Evolutionary conservation across 2,113 vertebrate species (phyloP).

Genomic region (Halcyon malimbica): DNA sequence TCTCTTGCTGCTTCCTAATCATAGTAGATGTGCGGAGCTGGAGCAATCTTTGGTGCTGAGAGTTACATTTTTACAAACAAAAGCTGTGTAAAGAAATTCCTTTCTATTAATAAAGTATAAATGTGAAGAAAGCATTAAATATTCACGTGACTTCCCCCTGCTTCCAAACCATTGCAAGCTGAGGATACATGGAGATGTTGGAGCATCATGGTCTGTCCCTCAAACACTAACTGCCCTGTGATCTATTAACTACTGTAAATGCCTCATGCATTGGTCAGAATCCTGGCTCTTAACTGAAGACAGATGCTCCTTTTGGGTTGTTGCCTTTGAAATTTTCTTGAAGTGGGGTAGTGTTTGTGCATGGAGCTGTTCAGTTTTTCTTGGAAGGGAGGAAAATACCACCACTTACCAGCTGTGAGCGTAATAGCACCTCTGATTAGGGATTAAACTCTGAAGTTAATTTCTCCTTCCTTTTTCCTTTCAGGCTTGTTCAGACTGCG

Average conservation of each 20-base stretch:
- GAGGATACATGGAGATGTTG: not conserved
- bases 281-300: not conserved
- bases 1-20: not conserved
- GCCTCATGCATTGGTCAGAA: too few species aligned
- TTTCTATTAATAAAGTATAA: not conserved
- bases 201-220: not conserved
- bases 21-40: not conserved
- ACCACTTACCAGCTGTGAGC: not conserved
- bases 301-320: not conserved
- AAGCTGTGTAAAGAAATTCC: not conserved
- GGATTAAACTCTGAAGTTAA: not conserved
- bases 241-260: not conserved
- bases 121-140: not conserved
- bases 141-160: not conserved
- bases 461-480: not conserved
- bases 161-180: not conserved
- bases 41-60: not conserved
- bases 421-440: not conserved
- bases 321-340: not conserved
- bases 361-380: not conserved
- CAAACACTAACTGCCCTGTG: not conserved
- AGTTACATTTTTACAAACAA: not conserved
- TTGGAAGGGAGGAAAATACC: not conserved
- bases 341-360: not conserved
- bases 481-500: not conserved